Base-by-base conservation (phyloP, 2,888 invertebrate species). In the Watsonalla binaria region DNA sequence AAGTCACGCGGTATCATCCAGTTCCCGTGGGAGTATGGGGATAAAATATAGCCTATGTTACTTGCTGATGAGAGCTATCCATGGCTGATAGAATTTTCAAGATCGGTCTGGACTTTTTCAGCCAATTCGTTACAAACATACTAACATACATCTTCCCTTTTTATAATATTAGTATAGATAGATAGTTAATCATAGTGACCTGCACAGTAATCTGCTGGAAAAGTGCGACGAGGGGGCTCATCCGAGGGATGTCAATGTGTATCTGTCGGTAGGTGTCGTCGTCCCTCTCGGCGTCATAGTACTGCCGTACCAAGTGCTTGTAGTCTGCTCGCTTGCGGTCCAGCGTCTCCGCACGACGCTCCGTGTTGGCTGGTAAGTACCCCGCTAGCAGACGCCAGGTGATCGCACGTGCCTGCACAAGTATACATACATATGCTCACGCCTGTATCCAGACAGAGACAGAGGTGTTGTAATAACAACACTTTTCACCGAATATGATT, bases 201-300 rank as follows among this genome's bases (percentile, higher is more conserved):
- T 93, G 93, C 6, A 99, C 99, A 60, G 96, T 94, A 65, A 93
- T 93, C 88, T 99, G 99, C 86, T 99, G 99, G 86, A 99, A 99
- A 63, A 99, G 92, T 39, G 98, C 95, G 61, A 99, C 97, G 57
- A 98, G 93, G 6, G 99, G 99, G 80, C 98, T 99, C 99, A 99
- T 99, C 76, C 99, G 92, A 54, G 99, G 99, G 84, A 99, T 98
- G 87, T 99, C 99, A 74, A 99, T 99, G 86, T 99, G 98, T 85
- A 99, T 99, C 94, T 92, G 89, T 46, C 89, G 62, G 91, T 98
- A 99, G 24, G 98, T 99, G 76, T 99, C 99, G 75, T 98, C 97
- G 71, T 94, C 94, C 51, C 92, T 74, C 71, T 96, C 95, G 0
- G 96, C 95, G 74, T 97, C 96, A 84, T 98, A 99, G 92, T 99